A percentile compares a stretch with the other conserved stretches of the same genome.
phyloP scores from a whole-genome alignment of 2,797 vertebrate genomes.

The Dryobates pubescens region DNA sequence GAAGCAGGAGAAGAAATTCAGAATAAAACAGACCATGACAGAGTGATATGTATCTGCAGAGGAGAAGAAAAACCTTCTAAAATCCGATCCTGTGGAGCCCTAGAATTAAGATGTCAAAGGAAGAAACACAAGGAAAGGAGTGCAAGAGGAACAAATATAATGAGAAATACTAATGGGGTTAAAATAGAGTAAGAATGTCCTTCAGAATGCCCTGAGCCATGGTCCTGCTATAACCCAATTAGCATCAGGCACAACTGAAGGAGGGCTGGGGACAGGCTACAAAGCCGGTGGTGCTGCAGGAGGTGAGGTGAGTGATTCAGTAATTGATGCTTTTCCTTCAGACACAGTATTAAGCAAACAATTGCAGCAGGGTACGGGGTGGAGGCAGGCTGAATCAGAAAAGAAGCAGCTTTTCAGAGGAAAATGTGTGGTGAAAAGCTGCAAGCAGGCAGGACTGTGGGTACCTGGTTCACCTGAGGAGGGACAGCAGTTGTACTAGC shows the following conservation, averaged over 20 bases:
- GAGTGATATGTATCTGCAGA: constrained; percentile 22
- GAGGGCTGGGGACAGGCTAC: not conserved
- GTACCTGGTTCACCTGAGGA: not conserved
- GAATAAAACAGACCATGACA: constrained; percentile 24
- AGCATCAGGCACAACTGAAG: not conserved
- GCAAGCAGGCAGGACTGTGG: not conserved
- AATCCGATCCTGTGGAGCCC: not conserved
- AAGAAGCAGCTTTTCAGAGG: not conserved
- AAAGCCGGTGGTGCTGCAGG: not conserved
- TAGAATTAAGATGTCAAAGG: constrained; percentile 57
- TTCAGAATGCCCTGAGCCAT: not conserved
- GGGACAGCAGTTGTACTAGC: not conserved
- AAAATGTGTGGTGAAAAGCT: not conserved
- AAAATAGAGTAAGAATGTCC: not conserved
- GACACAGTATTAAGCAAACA: not conserved
- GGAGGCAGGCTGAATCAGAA: not conserved
- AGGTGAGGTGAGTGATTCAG: not conserved
- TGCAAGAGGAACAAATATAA: not conserved
- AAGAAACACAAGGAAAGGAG: not conserved
- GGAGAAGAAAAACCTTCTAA: constrained; percentile 37
- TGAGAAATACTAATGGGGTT: not conserved
- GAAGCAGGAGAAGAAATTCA: constrained; percentile 1
- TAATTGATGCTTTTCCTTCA: constrained; percentile 29
- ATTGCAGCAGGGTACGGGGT: not conserved
- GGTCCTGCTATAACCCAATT: not conserved